Conservation (phyloP, 2,888 invertebrate genomes). For the Pollenia amentaria region DNA sequence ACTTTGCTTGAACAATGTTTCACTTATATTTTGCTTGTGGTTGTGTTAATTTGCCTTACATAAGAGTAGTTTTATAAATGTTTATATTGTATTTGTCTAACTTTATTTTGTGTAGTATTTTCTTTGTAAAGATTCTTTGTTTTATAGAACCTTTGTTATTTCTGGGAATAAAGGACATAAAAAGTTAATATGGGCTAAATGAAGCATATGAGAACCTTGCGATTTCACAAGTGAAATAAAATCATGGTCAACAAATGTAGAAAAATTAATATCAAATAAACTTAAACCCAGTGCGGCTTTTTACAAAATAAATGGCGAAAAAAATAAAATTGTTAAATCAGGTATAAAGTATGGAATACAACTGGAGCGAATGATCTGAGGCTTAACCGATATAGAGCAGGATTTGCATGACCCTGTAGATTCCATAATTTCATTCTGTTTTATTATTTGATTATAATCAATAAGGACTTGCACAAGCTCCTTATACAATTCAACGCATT, state of each 20-base stretch:
- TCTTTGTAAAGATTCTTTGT: not conserved
- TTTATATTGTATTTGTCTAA: not conserved
- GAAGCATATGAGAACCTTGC: constrained; percentile 22
- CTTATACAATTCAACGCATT: too few relatives aligned
- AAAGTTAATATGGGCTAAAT: constrained; percentile 21
- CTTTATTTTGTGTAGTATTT: not conserved
- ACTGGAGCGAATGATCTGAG: too few relatives aligned
- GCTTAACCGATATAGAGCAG: too few relatives aligned
- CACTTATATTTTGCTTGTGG: not conserved
- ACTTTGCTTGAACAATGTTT: constrained; percentile 1
- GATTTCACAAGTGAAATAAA: constrained; percentile 34
- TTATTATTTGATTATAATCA: too few relatives aligned
- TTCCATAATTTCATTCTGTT: too few relatives aligned
- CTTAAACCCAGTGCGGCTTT: not conserved
- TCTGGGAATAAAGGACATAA: not conserved
- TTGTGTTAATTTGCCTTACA: not conserved
- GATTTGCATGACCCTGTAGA: too few relatives aligned
- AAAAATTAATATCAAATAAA: constrained; percentile 2
- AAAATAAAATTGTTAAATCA: too few relatives aligned
- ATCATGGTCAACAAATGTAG: not conserved
- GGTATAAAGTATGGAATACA: too few relatives aligned
- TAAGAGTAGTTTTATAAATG: not conserved
- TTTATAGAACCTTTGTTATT: not conserved
- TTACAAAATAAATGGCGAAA: not conserved
- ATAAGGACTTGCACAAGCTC: too few relatives aligned